These are phyloP conservation scores for Clivina fossor DNA, from an alignment of 2,888 invertebrate species.

Conservation along the genomic window DNA sequence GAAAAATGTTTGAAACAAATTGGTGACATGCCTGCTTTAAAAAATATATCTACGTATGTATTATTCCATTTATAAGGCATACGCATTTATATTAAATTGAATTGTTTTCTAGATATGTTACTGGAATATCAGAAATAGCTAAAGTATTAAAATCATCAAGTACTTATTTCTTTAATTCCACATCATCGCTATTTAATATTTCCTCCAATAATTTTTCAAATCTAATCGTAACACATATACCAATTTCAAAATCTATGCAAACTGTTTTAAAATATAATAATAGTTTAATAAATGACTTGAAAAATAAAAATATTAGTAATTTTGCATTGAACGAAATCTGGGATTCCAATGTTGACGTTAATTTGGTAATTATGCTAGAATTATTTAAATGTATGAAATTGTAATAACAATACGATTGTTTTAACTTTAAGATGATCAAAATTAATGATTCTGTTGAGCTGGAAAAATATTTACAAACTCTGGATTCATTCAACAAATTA, in stretches of 20 bases:
- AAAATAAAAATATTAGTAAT: not conserved
- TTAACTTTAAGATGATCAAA: constrained; percentile 1
- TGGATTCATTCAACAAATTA: constrained; percentile 9
- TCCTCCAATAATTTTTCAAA: constrained; percentile 3
- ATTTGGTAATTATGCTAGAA: constrained; percentile 8
- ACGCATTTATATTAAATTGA: constrained; percentile 41
- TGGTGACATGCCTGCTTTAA: constrained; percentile 16
- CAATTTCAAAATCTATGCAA: constrained; percentile 9
- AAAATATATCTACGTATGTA: constrained; percentile 28
- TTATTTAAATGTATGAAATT: not conserved
- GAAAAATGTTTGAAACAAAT: constrained; percentile 29
- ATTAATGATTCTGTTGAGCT: constrained; percentile 6
- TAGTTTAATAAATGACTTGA: constrained; percentile 10
- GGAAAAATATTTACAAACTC: constrained; percentile 22
- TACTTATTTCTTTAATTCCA: constrained; percentile 11
- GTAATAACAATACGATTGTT: not conserved
- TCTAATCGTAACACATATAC: constrained; percentile 16
- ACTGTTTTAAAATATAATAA: constrained; percentile 5
- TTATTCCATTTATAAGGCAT: constrained; percentile 36
- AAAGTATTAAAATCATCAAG: constrained; percentile 23
- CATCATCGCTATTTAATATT: constrained; percentile 9
- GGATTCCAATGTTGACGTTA: constrained; percentile 16
- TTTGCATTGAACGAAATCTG: constrained; percentile 3
- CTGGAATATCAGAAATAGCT: constrained; percentile 13
- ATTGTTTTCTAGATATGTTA: constrained; percentile 14